These are phyloP conservation scores for human (Homo sapiens) DNA, from an alignment of 2,113 vertebrate species.

Conservation along the genomic window DNA sequence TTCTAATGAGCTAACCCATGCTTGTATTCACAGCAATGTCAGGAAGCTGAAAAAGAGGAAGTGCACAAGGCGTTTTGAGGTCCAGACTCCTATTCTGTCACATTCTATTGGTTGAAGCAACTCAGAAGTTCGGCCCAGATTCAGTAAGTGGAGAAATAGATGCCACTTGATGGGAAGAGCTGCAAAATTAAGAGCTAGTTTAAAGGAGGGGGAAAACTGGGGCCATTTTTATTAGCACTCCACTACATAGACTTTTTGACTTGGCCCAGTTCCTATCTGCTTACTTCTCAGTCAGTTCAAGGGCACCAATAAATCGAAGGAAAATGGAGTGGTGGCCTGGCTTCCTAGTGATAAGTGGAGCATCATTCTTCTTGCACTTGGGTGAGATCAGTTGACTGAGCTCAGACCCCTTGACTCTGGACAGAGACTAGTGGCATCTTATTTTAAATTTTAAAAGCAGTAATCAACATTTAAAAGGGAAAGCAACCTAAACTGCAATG, in stretches of 20 bases:
- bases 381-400: neutral
- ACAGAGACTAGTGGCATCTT: neutral
- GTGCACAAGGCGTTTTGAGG: neutral
- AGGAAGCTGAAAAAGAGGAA: neutral
- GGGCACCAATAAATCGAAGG: neutral
- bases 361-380: neutral
- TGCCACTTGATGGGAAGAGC: neutral
- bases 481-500: neutral
- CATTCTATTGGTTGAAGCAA: neutral
- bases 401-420: neutral
- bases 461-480: neutral
- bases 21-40: neutral
- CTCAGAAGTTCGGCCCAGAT: neutral
- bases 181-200: neutral
- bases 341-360: neutral
- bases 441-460: neutral
- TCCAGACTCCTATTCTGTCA: neutral
- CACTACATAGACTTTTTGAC: accelerated
- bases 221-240: neutral
- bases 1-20: neutral
- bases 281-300: neutral
- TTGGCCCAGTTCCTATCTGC: neutral
- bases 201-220: neutral
- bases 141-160: neutral
- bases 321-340: neutral